Evolutionary conservation across 1,140 invertebrate species (phyloP).

Genomic region (Heliconius himera): DNA sequence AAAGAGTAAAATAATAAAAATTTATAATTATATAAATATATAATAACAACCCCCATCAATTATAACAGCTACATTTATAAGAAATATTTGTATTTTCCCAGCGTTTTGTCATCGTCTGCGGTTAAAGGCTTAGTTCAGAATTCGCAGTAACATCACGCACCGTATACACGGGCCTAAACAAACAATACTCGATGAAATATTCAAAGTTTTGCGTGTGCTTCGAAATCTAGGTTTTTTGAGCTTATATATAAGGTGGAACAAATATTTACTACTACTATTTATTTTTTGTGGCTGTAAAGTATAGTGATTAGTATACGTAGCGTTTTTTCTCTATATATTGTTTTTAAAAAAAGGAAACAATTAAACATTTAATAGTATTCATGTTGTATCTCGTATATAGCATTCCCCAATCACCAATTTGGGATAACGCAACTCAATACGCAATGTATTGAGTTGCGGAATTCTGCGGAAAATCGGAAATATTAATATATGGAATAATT

Average conservation of each 20-base stretch:
- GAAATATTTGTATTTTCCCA: neutral
- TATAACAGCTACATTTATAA: neutral
- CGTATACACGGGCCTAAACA: conserved; percentile 11
- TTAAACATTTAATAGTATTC: too few relatives aligned
- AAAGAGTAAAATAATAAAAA: too few relatives aligned
- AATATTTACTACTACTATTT: neutral
- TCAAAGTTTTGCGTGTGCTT: conserved; percentile 2
- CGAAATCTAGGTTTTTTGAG: neutral
- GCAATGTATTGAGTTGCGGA: too few relatives aligned
- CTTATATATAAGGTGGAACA: neutral
- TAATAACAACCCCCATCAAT: neutral
- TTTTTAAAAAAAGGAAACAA: too few relatives aligned
- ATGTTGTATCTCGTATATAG: too few relatives aligned
- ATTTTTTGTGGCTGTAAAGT: neutral
- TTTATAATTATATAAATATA: neutral
- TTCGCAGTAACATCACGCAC: conserved; percentile 10
- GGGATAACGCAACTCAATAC: too few relatives aligned
- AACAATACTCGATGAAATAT: conserved; percentile 19
- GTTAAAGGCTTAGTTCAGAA: neutral
- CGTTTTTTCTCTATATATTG: too few relatives aligned
- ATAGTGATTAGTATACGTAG: neutral
- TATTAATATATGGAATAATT: too few relatives aligned
- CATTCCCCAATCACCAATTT: too few relatives aligned
- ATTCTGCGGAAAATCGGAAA: too few relatives aligned
- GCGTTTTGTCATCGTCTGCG: conserved; percentile 4